Evolutionary conservation across 2,797 vertebrate genomes (phyloP).

Genomic region (Pseudomugil tenellus): DNA sequence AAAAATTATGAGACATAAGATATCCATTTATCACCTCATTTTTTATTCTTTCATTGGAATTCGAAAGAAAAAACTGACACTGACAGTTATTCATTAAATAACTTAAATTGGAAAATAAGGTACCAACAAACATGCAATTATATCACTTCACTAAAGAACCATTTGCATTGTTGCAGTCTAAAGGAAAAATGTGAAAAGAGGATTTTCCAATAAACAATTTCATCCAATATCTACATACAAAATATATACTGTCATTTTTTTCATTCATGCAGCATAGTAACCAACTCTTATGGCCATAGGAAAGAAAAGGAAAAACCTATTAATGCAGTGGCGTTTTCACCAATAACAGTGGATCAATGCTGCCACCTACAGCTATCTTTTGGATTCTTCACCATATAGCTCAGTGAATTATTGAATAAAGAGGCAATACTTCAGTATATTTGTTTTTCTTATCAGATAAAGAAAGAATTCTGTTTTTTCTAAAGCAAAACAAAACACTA

Average conservation of each 20-base stretch:
- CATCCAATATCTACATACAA: slow-evolving; percentile 20
- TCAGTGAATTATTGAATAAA: not conserved
- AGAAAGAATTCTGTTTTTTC: not conserved
- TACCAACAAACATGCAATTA: not conserved
- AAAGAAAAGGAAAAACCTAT: slow-evolving; percentile 8
- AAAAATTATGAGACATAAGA: not conserved
- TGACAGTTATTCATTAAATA: not conserved
- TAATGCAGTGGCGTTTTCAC: not conserved
- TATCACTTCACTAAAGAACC: slow-evolving; percentile 11
- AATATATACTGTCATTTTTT: slow-evolving; percentile 6
- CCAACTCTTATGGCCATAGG: slow-evolving; percentile 23
- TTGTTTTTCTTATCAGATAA: not conserved
- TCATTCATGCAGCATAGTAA: slow-evolving; percentile 33
- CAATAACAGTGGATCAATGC: slow-evolving; percentile 60
- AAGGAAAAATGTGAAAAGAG: slow-evolving; percentile 45
- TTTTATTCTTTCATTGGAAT: not conserved
- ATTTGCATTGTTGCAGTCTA: slow-evolving; percentile 18
- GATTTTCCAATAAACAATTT: slow-evolving; percentile 41
- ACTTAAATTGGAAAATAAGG: slow-evolving; percentile 6
- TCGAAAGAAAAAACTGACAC: not conserved
- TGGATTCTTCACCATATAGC: not conserved
- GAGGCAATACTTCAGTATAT: too few relatives aligned
- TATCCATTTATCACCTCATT: not conserved
- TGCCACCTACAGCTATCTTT: slow-evolving; percentile 75
- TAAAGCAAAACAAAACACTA: not conserved